Percentiles rank a stretch among this genome's conserved stretches.
Conservation (phyloP, 2,797 vertebrate genomes). For the Cuniculus paca region DNA sequence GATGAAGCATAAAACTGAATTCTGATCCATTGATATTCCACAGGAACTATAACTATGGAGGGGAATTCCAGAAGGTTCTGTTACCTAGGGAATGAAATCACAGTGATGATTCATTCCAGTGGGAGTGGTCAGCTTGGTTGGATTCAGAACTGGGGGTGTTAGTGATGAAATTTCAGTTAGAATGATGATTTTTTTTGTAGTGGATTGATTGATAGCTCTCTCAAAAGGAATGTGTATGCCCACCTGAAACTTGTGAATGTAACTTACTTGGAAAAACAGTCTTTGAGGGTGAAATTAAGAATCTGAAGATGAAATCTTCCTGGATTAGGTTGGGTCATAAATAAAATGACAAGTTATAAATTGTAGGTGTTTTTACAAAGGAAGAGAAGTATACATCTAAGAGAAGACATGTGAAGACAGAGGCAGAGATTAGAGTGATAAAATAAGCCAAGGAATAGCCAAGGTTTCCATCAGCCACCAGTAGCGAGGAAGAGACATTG, state of each 20-base stretch:
- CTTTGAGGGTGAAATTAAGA: neutral
- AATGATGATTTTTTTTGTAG: neutral
- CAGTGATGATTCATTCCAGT: neutral
- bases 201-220: neutral
- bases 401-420: neutral
- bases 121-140: neutral
- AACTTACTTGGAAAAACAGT: neutral
- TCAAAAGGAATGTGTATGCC: neutral
- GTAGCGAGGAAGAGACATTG: neutral
- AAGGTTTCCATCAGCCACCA: neutral
- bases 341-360: neutral
- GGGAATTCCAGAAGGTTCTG: neutral
- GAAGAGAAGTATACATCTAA: neutral
- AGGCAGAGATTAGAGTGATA: neutral
- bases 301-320: neutral
- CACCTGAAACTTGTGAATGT: neutral
- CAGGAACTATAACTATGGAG: neutral
- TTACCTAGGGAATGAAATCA: neutral
- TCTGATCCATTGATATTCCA: neutral
- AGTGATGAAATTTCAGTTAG: neutral
- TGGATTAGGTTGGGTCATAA: neutral
- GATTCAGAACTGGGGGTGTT: neutral
- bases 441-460: neutral
- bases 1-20: neutral
- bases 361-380: neutral